Percentiles rank a stretch among this genome's conserved stretches.
Conservation (phyloP, 2,797 vertebrate species). For the Percopsis omiscomaycus region DNA sequence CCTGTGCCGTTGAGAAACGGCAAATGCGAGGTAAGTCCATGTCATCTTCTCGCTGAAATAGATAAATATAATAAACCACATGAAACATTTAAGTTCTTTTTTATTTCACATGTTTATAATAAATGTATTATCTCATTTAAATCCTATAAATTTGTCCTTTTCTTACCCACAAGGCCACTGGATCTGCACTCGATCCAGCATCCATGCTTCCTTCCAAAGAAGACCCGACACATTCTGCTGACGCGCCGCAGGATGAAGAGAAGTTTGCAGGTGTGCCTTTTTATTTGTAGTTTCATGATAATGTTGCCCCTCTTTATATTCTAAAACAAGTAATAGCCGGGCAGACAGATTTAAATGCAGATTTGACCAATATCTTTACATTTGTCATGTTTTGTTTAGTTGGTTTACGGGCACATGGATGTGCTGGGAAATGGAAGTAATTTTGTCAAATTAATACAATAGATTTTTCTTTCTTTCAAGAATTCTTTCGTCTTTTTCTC, state of each 20-base stretch:
- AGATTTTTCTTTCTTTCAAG: too few relatives aligned
- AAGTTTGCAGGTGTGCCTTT: constrained; percentile 58
- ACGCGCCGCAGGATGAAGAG: constrained; percentile 36
- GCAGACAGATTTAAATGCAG: too few relatives aligned
- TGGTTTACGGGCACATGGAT: too few relatives aligned
- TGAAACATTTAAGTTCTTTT: not conserved
- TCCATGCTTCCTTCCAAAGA: constrained; percentile 43
- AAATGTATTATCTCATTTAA: not conserved
- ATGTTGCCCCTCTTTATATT: too few relatives aligned
- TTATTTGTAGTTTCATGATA: not conserved
- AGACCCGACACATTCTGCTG: constrained; percentile 33
- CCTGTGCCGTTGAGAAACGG: constrained; percentile 27
- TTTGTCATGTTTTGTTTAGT: too few relatives aligned
- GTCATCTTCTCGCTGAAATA: not conserved
- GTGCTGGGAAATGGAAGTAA: not conserved
- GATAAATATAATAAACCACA: not conserved
- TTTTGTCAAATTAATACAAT: not conserved
- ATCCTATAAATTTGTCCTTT: constrained; percentile 3
- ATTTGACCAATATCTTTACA: too few relatives aligned
- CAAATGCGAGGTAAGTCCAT: constrained; percentile 59
- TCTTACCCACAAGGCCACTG: constrained; percentile 38
- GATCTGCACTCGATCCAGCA: constrained; percentile 26
- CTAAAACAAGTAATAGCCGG: too few relatives aligned
- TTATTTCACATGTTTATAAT: not conserved
- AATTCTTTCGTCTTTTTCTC: constrained; percentile 12